phyloP scores from a whole-genome alignment of 1,140 invertebrate species.

The Anthonomus grandis region DNA sequence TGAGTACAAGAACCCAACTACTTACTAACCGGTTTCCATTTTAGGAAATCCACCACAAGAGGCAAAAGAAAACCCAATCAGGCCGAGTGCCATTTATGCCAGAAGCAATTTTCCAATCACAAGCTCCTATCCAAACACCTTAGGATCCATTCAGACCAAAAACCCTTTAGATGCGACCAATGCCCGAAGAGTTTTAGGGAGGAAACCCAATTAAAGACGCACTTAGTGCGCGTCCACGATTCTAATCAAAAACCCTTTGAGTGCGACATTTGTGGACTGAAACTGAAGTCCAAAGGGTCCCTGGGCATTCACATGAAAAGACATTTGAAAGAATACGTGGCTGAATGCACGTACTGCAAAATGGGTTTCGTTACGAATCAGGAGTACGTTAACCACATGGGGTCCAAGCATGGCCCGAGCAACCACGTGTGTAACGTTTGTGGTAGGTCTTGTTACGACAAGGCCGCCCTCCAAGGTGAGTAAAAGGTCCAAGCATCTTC shows the following conservation, averaged over 20 bases:
- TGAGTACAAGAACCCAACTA: too few species aligned
- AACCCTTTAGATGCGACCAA: constrained; percentile 40
- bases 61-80: too few species aligned
- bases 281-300: constrained; percentile 65
- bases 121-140: too few species aligned
- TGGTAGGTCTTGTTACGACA: constrained; percentile 36
- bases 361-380: constrained; percentile 41
- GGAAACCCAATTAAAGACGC: constrained; percentile 41
- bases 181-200: constrained; percentile 55
- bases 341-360: constrained; percentile 36
- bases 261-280: constrained; percentile 50
- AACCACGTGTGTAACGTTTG: constrained; percentile 40
- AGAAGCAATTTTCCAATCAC: too few species aligned
- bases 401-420: constrained; percentile 35
- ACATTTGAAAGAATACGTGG: constrained; percentile 54
- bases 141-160: too few species aligned
- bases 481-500: too few species aligned
- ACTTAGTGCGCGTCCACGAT: constrained; percentile 52
- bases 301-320: constrained; percentile 63
- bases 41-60: not conserved
- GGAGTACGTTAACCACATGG: constrained; percentile 38
- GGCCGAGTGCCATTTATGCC: too few species aligned
- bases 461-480: constrained; percentile 30
- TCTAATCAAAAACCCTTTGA: constrained; percentile 32
- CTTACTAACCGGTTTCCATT: not conserved